These are phyloP conservation scores for Lacanobia wlatinum DNA, from an alignment of 2,888 invertebrate genomes.

Conservation along the genomic window DNA sequence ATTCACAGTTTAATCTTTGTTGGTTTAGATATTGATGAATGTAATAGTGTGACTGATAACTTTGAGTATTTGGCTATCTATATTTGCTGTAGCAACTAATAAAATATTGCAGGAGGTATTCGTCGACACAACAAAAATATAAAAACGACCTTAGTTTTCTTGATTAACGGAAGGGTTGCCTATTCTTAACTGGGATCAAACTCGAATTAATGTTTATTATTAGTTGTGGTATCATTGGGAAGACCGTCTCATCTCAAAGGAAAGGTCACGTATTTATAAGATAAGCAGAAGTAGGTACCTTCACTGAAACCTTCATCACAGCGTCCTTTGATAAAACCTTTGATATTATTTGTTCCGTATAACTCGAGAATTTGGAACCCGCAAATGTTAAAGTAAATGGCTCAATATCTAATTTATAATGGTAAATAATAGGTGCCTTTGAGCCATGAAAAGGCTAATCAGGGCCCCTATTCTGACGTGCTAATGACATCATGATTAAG, in stretches of 20 bases:
- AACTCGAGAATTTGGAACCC: neutral
- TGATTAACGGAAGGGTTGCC: neutral
- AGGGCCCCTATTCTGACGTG: too few relatives aligned
- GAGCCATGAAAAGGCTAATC: too few relatives aligned
- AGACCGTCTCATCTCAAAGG: neutral
- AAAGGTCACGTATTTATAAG: slow-evolving; percentile 9
- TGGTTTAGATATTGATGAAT: neutral
- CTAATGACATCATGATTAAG: too few relatives aligned
- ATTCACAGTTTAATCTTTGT: neutral
- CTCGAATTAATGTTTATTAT: slow-evolving; percentile 13
- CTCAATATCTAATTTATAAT: neutral
- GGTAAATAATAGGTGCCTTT: too few relatives aligned
- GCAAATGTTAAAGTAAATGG: neutral
- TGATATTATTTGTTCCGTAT: neutral
- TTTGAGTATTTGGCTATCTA: too few relatives aligned
- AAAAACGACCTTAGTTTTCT: neutral
- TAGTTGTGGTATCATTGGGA: neutral
- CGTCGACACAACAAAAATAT: too few relatives aligned
- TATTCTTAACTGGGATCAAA: slow-evolving; percentile 7
- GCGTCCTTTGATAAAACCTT: neutral
- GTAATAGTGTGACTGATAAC: neutral
- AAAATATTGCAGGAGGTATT: neutral
- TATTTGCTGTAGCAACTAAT: neutral
- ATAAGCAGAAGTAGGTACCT: neutral
- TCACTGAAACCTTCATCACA: neutral